phyloP scores from a whole-genome alignment of 2,888 invertebrate species.

The Lepidochitona cinerea region DNA sequence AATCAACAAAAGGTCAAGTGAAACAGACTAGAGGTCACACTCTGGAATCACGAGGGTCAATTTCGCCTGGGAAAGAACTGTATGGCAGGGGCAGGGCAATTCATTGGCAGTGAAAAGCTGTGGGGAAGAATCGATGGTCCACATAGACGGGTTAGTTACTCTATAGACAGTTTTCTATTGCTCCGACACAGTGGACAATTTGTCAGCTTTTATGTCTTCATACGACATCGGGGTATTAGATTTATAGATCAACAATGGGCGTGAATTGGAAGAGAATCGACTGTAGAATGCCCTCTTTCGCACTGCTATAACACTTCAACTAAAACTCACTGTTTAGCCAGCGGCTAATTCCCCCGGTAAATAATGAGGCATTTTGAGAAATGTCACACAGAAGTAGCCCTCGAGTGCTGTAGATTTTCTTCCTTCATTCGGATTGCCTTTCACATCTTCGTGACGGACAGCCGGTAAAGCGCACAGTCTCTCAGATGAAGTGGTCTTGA shows the following conservation, averaged over 20 bases:
- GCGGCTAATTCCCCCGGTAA: neutral
- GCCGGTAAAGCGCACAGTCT: neutral
- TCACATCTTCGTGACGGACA: neutral
- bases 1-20: constrained; percentile 2
- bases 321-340: neutral
- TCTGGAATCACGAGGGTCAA: neutral
- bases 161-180: neutral
- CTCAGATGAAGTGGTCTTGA: neutral
- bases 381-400: neutral
- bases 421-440: neutral
- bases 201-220: constrained; percentile 2
- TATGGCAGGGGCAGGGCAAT: neutral
- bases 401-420: neutral
- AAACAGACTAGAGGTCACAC: neutral
- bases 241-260: neutral
- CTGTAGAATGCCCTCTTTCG: neutral
- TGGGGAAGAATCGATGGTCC: neutral
- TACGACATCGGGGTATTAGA: neutral
- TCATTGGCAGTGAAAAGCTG: neutral
- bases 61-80: neutral
- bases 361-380: neutral
- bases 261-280: neutral
- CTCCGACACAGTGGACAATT: neutral
- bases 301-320: neutral
- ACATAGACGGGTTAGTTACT: neutral